Percentiles rank a stretch among this genome's conserved stretches.
These are phyloP conservation scores for Smutsia gigantea DNA, from an alignment of 2,797 vertebrate genomes.

Conservation along the genomic window DNA sequence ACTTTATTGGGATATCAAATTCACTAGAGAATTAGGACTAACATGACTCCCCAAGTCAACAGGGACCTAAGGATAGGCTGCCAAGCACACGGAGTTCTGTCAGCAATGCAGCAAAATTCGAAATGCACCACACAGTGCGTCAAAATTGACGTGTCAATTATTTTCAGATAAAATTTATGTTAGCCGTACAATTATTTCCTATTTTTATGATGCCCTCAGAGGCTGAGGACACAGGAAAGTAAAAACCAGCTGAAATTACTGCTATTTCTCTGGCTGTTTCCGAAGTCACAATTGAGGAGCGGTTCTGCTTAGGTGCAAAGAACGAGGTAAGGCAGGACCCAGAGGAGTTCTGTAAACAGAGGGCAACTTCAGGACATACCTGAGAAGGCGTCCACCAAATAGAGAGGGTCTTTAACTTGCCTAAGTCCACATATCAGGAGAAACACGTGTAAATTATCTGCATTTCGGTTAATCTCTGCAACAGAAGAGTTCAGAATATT, in stretches of 20 bases:
- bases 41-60: fast-evolving
- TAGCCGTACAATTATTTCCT: not conserved
- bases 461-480: slow-evolving; percentile 87
- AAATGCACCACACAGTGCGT: fast-evolving
- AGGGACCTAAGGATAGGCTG: not conserved
- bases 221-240: not conserved
- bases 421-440: slow-evolving; percentile 95
- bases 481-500: not conserved
- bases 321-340: fast-evolving
- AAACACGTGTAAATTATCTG: slow-evolving; percentile 87
- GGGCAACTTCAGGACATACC: slow-evolving; percentile 82
- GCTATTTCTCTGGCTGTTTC: not conserved
- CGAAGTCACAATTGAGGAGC: no score
- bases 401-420: slow-evolving; percentile 96
- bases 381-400: slow-evolving; percentile 92
- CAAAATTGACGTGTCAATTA: fast-evolving
- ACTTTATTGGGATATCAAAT: no score
- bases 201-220: not conserved
- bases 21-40: no score
- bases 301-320: not conserved
- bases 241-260: not conserved
- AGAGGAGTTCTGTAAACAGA: fast-evolving
- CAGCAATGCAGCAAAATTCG: not conserved
- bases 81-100: no score
- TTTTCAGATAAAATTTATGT: not conserved